Base-by-base conservation (phyloP, 2,113 vertebrate genomes). In the Romanogobio albipinnatus region DNA sequence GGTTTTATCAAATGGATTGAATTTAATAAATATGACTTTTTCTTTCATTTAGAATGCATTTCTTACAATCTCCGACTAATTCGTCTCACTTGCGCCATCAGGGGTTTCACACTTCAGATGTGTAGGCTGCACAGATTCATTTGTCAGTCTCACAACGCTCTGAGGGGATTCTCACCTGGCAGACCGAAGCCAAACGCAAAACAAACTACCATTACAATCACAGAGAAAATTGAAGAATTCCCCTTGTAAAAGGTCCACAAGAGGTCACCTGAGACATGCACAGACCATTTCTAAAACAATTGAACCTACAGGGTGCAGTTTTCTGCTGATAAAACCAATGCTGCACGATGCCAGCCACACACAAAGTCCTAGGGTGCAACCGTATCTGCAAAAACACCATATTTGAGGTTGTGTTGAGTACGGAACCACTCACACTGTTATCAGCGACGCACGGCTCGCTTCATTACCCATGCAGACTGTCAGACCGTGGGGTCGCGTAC, bases 191-290 rank as follows among this genome's bases (percentile, higher is more conserved):
- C 10, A 51, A 64, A 49, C 5, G 0, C 45, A 68, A 68, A 81
- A 45, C 77, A 64, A 79, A 64, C n/a, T 17, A 62, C 29, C 77
- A 43, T 45, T 78, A 43, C 11, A 62, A 29, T 64, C 14, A 24
- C 29, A 47, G 15, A 81, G 43, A 66, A 81, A 81, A 51, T 51
- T 8, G 45, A 81, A 81, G 61, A 81, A 51, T 29, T 47, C 0
- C 3, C 59, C 9, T 59, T 64, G n/a, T 56, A 26, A 45, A 79
- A 14, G 61, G 45, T 49, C 24, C 45, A 51, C 19, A 33, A 49
- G 79, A 68, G 61, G 45, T 81, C 79, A 68, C 4, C 62, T 22
- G 61, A 51, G 79, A 81, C 79, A 81, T 81, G 79, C 62, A 68
- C 15, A 22, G 24, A 81, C 78, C 24, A 61, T 81, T 51, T 81